Conservation (phyloP, 2,888 invertebrate species). For the Esperia sulphurella region DNA sequence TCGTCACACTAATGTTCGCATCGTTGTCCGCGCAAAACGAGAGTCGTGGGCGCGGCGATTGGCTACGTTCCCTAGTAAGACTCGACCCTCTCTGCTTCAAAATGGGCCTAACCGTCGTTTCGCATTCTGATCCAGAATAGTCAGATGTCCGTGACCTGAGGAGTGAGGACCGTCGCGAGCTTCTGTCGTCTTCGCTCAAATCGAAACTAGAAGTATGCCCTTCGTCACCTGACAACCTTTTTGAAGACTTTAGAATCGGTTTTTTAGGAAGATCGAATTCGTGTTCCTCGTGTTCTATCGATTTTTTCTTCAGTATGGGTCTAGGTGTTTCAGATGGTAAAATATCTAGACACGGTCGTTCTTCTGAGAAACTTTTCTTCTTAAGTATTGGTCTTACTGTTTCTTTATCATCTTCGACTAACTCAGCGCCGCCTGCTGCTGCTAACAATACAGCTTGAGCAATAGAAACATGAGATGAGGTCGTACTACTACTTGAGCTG, state of each 20-base stretch:
- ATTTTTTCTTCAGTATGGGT: constrained; percentile 93
- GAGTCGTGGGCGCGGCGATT: constrained; percentile 82
- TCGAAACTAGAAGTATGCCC: constrained; percentile 76
- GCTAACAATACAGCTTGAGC: constrained; percentile 83
- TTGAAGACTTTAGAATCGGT: constrained; percentile 88
- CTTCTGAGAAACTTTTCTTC: constrained; percentile 88
- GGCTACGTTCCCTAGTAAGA: constrained; percentile 79
- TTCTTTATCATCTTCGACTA: constrained; percentile 79
- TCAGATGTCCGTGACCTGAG: constrained; percentile 76
- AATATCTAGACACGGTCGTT: constrained; percentile 77
- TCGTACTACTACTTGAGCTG: constrained; percentile 81
- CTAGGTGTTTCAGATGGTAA: constrained; percentile 75
- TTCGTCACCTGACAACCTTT: constrained; percentile 83
- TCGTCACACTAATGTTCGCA: constrained; percentile 65
- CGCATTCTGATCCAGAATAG: constrained; percentile 77
- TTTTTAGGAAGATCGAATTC: constrained; percentile 85
- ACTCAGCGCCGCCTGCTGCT: constrained; percentile 80
- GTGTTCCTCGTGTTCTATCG: constrained; percentile 86
- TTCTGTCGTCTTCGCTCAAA: constrained; percentile 74
- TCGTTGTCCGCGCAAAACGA: constrained; percentile 80
- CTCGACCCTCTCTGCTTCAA: constrained; percentile 81
- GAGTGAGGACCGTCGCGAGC: constrained; percentile 78
- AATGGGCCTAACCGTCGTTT: constrained; percentile 81
- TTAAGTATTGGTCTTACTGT: constrained; percentile 88
- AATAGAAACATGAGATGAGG: constrained; percentile 83